Conservation (phyloP, 2,797 vertebrate genomes). For the Diplodus sargus region DNA sequence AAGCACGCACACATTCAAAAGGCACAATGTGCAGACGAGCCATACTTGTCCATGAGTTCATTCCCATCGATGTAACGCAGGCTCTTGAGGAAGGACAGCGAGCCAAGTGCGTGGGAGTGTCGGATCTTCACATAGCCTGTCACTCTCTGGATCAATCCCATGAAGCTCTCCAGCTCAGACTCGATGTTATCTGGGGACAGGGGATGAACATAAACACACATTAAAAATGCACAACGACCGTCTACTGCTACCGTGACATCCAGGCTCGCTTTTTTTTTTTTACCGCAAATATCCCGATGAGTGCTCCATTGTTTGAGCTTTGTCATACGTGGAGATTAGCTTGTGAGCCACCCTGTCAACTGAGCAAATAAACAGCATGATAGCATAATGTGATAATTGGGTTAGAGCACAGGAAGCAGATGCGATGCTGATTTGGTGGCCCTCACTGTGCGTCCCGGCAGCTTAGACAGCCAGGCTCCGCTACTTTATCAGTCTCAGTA, state of each 20-base stretch:
- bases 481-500: conserved; percentile 25
- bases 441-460: conserved; percentile 31
- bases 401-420: conserved; percentile 50
- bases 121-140: conserved; percentile 96
- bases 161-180: conserved; percentile 97
- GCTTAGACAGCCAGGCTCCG: conserved; percentile 13
- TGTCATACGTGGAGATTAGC: conserved; percentile 57
- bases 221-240: conserved; percentile 19
- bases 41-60: conserved; percentile 93
- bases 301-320: conserved; percentile 22
- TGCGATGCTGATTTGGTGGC: conserved; percentile 54
- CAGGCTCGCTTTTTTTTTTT: conserved; percentile 4
- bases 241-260: conserved; percentile 3
- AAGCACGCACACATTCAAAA: conserved; percentile 21
- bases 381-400: conserved; percentile 66
- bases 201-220: conserved; percentile 49
- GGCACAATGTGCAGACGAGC: conserved; percentile 30
- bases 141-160: conserved; percentile 97
- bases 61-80: conserved; percentile 94
- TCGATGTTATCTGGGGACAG: conserved; percentile 92
- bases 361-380: conserved; percentile 59
- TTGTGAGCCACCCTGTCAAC: conserved; percentile 38
- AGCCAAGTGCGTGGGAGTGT: conserved; percentile 95
- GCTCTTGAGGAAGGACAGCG: conserved; percentile 96
- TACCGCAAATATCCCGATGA: conserved; percentile 31